phyloP scores from a whole-genome alignment of 2,113 vertebrate species.

The Blennius ocellaris region DNA sequence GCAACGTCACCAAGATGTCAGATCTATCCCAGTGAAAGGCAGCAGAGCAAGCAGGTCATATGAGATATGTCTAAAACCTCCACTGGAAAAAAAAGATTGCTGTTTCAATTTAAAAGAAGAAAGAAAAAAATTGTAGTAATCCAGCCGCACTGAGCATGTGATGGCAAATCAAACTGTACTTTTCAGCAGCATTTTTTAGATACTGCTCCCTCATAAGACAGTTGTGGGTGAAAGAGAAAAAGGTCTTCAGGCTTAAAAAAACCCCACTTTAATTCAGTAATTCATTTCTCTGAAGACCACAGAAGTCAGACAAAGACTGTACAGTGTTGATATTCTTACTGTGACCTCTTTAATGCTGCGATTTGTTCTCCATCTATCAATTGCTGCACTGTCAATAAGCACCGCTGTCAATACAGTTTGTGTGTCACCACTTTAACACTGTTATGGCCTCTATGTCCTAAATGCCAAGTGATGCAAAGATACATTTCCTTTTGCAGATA shows the following conservation, averaged over 20 bases:
- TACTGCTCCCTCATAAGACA: conserved; percentile 34
- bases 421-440: conserved; percentile 62
- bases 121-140: conserved; percentile 45
- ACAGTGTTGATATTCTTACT: background rate
- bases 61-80: conserved; percentile 75
- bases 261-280: too few relatives aligned
- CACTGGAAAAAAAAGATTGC: conserved; percentile 57
- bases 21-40: conserved; percentile 77
- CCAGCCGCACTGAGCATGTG: conserved; percentile 44
- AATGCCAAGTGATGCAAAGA: conserved; percentile 73
- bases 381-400: conserved; percentile 35
- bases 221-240: background rate
- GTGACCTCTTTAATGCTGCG: conserved; percentile 26
- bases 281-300: background rate
- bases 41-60: conserved; percentile 77
- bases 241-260: background rate
- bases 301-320: background rate
- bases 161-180: conserved; percentile 52
- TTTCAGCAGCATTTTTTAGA: conserved; percentile 26
- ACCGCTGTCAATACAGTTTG: conserved; percentile 65
- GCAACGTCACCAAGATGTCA: conserved; percentile 73
- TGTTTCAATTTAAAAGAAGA: conserved; percentile 60
- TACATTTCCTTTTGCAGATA: conserved; percentile 61
- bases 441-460: conserved; percentile 56
- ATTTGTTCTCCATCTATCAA: conserved; percentile 23